These are phyloP conservation scores for Cotesia chilonis DNA, from an alignment of 1,140 invertebrate genomes.

Conservation along the genomic window DNA sequence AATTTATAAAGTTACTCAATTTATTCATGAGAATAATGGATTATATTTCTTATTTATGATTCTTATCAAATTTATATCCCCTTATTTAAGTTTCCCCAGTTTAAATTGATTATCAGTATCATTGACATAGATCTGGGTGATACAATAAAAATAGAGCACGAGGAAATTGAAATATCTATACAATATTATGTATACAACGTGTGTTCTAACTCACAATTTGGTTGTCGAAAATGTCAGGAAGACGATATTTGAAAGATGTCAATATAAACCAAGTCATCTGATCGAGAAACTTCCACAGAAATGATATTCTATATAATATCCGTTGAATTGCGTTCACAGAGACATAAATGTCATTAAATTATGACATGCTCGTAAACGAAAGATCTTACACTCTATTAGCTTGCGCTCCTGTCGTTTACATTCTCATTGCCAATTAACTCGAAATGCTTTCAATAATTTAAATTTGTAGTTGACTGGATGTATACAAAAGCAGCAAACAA, in stretches of 20 bases:
- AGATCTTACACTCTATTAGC: not conserved
- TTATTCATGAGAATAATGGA: constrained; percentile 4
- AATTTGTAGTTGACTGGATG: too few relatives aligned
- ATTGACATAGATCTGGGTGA: too few relatives aligned
- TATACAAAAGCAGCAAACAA: not conserved
- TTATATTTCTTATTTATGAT: too few relatives aligned
- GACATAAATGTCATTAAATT: constrained; percentile 18
- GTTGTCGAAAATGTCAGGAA: constrained; percentile 11
- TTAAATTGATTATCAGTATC: too few relatives aligned
- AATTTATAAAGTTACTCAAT: not conserved
- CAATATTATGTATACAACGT: not conserved
- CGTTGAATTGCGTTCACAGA: not conserved
- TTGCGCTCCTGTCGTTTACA: not conserved
- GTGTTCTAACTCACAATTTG: not conserved
- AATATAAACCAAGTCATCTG: constrained; percentile 15
- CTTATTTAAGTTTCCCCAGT: too few relatives aligned
- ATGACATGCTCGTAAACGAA: constrained; percentile 9
- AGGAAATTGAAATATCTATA: constrained; percentile 15
- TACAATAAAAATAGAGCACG: not conserved
- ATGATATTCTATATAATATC: constrained; percentile 15
- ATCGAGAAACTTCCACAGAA: constrained; percentile 17
- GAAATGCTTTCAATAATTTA: too few relatives aligned
- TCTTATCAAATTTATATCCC: too few relatives aligned
- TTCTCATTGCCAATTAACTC: not conserved
- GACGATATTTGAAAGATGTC: not conserved